These are phyloP conservation scores for Vicugna pacos DNA, from an alignment of 2,113 vertebrate species.

Conservation along the genomic window DNA sequence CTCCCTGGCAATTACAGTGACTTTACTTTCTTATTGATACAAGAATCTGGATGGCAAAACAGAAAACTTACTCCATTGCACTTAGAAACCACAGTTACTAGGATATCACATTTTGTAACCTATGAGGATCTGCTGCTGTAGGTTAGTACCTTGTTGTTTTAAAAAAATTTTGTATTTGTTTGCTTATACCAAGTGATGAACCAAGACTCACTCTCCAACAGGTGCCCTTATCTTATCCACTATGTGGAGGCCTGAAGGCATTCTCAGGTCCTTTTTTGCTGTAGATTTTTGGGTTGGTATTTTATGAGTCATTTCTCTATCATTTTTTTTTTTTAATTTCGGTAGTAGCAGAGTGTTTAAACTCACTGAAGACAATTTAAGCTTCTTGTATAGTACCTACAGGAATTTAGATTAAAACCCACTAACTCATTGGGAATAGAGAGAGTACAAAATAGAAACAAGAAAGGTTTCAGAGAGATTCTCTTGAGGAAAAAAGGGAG, in stretches of 20 bases:
- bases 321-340: conserved; percentile 35
- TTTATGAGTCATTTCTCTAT: conserved; percentile 38
- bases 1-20: background rate
- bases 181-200: background rate
- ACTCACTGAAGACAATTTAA: background rate
- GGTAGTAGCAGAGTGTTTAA: background rate
- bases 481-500: background rate
- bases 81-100: background rate
- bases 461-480: background rate
- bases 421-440: background rate
- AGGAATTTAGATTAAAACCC: conserved; percentile 46
- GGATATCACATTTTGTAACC: background rate
- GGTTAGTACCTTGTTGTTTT: background rate
- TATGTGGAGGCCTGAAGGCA: background rate
- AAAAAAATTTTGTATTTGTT: background rate
- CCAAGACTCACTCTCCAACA: background rate
- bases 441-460: background rate
- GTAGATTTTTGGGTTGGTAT: background rate
- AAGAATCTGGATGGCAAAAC: conserved; percentile 29
- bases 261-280: background rate
- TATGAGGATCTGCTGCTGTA: background rate
- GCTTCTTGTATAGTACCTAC: background rate
- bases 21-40: background rate
- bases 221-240: background rate
- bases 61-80: background rate